Conservation (phyloP, 35 echinoderm and acorn worm species). For the Nesometra sesokonis region DNA sequence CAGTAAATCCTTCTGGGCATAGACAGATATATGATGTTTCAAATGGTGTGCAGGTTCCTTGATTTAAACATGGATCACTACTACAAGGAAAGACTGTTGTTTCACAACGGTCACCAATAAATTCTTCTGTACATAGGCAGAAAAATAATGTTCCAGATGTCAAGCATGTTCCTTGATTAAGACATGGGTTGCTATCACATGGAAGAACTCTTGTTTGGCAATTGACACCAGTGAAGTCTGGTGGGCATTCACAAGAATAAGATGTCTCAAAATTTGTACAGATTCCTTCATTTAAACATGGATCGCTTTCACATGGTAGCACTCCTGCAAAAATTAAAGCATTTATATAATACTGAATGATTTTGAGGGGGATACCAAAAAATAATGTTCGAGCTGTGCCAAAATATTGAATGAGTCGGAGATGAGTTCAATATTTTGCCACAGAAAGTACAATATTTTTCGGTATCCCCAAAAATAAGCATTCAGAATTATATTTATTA, state of each 20-base stretch:
- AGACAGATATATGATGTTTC: not conserved
- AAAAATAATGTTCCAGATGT: not conserved
- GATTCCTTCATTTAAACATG: not conserved
- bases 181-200: conserved; percentile 24
- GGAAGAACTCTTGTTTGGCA: conserved; percentile 16
- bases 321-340: not conserved
- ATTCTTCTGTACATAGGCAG: conserved; percentile 31
- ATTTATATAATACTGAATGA: too few species aligned
- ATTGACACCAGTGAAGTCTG: not conserved
- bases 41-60: conserved; percentile 8
- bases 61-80: conserved; percentile 35
- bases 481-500: too few species aligned
- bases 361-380: too few species aligned
- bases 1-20: not conserved
- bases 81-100: conserved; percentile 23
- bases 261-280: not conserved
- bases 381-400: too few species aligned
- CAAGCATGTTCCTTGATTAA: conserved; percentile 25
- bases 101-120: conserved; percentile 45
- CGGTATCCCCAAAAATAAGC: too few species aligned
- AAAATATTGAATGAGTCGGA: too few species aligned
- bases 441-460: too few species aligned
- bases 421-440: too few species aligned
- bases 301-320: not conserved
- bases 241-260: not conserved